Conservation (phyloP, 2,797 vertebrate genomes). For the Crocodylus rhombifer region DNA sequence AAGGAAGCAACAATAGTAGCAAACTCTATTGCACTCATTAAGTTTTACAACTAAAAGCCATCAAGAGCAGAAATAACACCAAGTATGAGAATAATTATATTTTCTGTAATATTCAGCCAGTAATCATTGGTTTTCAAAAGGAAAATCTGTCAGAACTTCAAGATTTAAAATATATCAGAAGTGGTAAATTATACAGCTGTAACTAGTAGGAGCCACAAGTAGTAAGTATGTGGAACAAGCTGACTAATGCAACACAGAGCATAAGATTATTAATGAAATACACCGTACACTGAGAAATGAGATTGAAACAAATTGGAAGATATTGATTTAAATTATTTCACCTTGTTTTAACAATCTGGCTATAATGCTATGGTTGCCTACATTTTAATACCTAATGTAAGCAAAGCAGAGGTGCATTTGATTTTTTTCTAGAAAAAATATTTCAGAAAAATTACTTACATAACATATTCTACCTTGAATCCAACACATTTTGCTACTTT, state of each 20-base stretch:
- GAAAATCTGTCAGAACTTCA: too few species aligned
- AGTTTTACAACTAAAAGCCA: not conserved
- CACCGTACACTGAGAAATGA: accelerated
- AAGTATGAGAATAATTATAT: not conserved
- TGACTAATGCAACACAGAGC: not conserved
- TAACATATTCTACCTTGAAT: not conserved
- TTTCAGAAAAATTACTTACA: not conserved
- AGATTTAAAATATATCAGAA: not conserved
- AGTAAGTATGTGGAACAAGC: not conserved
- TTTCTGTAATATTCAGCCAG: not conserved
- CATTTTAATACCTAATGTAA: not conserved
- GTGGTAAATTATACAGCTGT: not conserved
- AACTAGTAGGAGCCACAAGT: not conserved
- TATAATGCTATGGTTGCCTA: not conserved
- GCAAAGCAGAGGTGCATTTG: accelerated
- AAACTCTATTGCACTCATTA: not conserved
- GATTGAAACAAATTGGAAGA: not conserved
- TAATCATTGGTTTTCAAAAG: not conserved
- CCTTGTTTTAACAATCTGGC: not conserved
- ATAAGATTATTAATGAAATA: accelerated
- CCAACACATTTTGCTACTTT: not conserved
- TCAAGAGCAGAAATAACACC: not conserved
- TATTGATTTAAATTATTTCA: not conserved
- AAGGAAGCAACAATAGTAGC: not conserved
- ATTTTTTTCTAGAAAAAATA: accelerated